Evolutionary conservation across 2,888 invertebrate species (phyloP).

Genomic region (Baccha elongata): DNA sequence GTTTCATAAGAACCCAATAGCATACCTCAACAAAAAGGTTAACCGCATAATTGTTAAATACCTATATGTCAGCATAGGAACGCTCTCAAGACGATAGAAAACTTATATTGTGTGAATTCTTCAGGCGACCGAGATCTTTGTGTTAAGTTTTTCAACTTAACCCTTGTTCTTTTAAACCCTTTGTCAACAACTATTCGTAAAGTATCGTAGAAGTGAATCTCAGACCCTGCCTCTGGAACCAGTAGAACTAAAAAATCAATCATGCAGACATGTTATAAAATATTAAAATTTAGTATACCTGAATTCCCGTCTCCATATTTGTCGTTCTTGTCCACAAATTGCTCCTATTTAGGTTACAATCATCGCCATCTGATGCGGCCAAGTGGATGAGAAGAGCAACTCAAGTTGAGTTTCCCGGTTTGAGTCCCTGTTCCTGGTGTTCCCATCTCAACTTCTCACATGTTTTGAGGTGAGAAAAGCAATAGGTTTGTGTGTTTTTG

Average conservation of each 20-base stretch:
- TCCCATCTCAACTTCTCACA: conserved; percentile 11
- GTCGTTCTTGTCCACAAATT: conserved; percentile 53
- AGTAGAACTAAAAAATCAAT: conserved; percentile 60
- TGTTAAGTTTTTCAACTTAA: conserved; percentile 1
- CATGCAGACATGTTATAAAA: conserved; percentile 53
- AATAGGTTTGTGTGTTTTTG: conserved; percentile 73
- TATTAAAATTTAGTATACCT: conserved; percentile 70
- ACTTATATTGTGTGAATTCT: conserved; percentile 28
- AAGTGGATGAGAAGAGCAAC: not conserved
- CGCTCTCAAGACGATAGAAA: conserved; percentile 21
- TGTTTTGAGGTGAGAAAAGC: conserved; percentile 72
- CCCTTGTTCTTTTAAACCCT: conserved; percentile 2
- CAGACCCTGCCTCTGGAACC: not conserved
- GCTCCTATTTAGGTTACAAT: conserved; percentile 43
- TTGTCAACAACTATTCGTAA: conserved; percentile 39
- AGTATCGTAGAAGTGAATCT: conserved; percentile 44
- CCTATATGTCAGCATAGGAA: conserved; percentile 9
- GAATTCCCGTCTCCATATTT: conserved; percentile 53
- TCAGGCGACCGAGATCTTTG: conserved; percentile 26
- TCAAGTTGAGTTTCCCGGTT: no score
- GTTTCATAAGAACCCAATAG: not conserved
- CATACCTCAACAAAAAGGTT: conserved; percentile 20
- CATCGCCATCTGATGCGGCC: conserved; percentile 12
- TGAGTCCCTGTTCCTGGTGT: not conserved
- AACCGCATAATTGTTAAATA: conserved; percentile 42